Percentiles rank a stretch among this genome's conserved stretches.
Evolutionary conservation across 2,888 invertebrate genomes (phyloP).

Genomic region (Tetrapedia diversipes): DNA sequence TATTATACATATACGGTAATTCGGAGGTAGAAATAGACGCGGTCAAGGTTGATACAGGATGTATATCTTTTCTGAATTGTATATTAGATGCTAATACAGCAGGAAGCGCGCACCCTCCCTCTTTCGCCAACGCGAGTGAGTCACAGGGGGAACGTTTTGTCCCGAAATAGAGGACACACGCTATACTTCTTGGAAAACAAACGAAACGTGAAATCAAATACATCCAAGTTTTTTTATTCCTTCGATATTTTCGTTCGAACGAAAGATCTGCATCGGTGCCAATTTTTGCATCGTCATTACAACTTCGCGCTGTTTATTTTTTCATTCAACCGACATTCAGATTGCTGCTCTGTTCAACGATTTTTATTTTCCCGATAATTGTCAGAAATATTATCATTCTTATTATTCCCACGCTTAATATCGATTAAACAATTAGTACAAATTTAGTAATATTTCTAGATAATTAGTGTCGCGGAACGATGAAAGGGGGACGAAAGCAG

Average conservation of each 20-base stretch:
- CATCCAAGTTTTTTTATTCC: neutral
- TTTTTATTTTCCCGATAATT: too few relatives aligned
- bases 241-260: neutral
- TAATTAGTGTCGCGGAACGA: too few relatives aligned
- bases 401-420: too few relatives aligned
- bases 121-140: neutral
- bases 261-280: neutral
- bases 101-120: neutral
- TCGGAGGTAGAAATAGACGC: neutral
- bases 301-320: neutral
- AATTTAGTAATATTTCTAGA: too few relatives aligned
- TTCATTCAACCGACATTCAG: too few relatives aligned
- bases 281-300: neutral
- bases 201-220: neutral
- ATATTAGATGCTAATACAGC: neutral
- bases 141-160: neutral
- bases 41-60: neutral
- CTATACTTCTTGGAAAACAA: neutral
- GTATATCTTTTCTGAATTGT: neutral
- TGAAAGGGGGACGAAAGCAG: too few relatives aligned
- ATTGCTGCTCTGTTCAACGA: too few relatives aligned
- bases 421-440: too few relatives aligned
- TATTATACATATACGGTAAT: too few relatives aligned
- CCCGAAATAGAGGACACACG: neutral
- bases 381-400: too few relatives aligned